Base-by-base conservation (phyloP, 2,888 invertebrate genomes). In the Thalpophila matura region DNA sequence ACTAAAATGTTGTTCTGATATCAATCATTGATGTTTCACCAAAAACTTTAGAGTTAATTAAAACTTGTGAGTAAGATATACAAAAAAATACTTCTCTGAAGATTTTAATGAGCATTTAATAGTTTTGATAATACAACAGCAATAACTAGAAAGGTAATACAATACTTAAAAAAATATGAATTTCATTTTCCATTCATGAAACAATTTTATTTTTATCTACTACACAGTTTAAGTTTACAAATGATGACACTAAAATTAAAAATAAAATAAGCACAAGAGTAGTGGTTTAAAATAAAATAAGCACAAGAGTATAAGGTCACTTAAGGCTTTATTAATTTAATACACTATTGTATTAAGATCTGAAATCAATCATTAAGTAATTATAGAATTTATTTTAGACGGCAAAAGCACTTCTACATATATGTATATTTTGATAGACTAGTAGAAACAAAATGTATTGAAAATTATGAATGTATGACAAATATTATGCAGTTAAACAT, bases 1-100 rank as follows among this genome's bases (percentile, higher is more conserved):
- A 73, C 69, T n/a, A 86, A 82, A 82, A 75, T 74, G 53, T 60
- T 87, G 62, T 85, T 87, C 80, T 91, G 87, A 89, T 76, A 55
- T 59, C 7, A 70, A 9, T 53, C 33, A 38, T 33, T 29, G 29
- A 42, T 37, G 42, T 38, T 51, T 49, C 20, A 53, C 33, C 35
- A 65, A 67, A 65, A 74, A 60, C n/a, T 57, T 27, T n/a, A 7
- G 10, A 20, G 3, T 2, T 35, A 29, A 10, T 40, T 29, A 14
- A 18, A 50, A 24, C 9, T 12, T 31, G 27, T 54, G 18, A 20
- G 16, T 18, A 56, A 56, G 16, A 26, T 3, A 40, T 27, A 62
- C 27, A 27, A 27, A 54, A 26, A 43, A 35, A 27, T 35, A 43
- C 6, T 42, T 14, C 2, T 20, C n/a, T 20, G n/a, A 33, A 45